Evolutionary conservation across 2,797 vertebrate species (phyloP).

Genomic region (Gobio occitaniae): DNA sequence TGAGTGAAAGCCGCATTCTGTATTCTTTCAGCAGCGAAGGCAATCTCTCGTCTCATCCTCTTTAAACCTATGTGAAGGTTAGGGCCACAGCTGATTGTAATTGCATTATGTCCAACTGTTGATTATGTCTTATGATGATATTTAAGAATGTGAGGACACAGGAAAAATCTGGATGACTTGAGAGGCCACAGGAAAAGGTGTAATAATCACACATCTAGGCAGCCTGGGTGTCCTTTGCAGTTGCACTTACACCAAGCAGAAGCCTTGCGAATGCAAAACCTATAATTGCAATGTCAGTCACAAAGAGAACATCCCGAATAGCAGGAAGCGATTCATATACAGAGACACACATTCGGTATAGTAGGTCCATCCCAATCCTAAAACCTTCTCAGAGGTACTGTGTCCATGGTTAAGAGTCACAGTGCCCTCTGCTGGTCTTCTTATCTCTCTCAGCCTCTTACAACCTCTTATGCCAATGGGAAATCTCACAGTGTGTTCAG

Average conservation of each 20-base stretch:
- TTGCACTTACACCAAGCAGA: constrained; percentile 66
- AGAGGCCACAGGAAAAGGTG: not conserved
- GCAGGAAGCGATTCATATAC: constrained; percentile 65
- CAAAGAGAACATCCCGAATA: constrained; percentile 71
- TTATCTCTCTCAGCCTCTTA: not conserved
- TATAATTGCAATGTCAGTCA: constrained; percentile 83
- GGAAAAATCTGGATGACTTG: not conserved
- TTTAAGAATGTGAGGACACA: constrained; percentile 10
- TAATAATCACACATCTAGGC: constrained; percentile 24
- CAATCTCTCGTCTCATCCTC: not conserved
- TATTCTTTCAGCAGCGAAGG: constrained; percentile 38
- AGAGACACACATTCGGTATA: constrained; percentile 22
- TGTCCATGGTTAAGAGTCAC: constrained; percentile 62
- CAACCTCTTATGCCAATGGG: not conserved
- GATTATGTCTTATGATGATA: constrained; percentile 42
- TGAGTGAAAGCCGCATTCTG: constrained; percentile 36
- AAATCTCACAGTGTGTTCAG: not conserved
- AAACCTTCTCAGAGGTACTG: not conserved
- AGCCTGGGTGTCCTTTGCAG: constrained; percentile 52
- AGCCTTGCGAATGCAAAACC: constrained; percentile 79
- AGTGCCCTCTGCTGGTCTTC: constrained; percentile 72
- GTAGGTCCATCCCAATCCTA: not conserved
- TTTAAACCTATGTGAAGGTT: constrained; percentile 38
- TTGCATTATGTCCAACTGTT: constrained; percentile 50
- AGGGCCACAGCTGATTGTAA: constrained; percentile 45